A percentile compares a stretch with the other conserved stretches of the same genome.
phyloP scores from a whole-genome alignment of 2,888 invertebrate genomes.

The Julus scandinavius region DNA sequence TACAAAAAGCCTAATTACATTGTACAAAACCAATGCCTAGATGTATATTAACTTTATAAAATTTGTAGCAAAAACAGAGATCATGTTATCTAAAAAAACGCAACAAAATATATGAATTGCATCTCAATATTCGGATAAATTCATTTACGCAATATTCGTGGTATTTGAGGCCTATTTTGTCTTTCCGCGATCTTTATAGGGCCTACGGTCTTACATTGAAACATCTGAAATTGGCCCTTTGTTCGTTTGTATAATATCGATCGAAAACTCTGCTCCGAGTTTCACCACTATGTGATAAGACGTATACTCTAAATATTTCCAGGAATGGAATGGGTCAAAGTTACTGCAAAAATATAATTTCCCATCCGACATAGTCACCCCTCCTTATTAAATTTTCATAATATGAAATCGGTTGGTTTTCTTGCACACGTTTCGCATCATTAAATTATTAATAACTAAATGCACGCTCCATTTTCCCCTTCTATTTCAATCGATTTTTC shows the following conservation, averaged over 20 bases:
- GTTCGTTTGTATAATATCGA: background rate
- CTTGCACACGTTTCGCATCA: slow-evolving; percentile 39
- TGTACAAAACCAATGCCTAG: too few relatives aligned
- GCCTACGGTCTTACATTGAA: background rate
- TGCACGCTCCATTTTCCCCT: slow-evolving; percentile 43
- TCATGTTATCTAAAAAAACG: too few relatives aligned
- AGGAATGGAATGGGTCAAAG: background rate
- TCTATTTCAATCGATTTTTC: slow-evolving; percentile 34
- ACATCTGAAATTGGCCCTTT: background rate
- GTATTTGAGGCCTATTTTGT: background rate
- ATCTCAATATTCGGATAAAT: too few relatives aligned
- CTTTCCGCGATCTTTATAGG: background rate
- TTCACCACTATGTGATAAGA: background rate
- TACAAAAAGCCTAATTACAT: too few relatives aligned
- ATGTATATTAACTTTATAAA: too few relatives aligned
- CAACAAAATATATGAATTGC: too few relatives aligned
- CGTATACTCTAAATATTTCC: background rate
- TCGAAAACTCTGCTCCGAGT: background rate
- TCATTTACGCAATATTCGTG: too few relatives aligned
- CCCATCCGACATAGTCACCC: background rate
- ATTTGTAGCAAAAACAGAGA: too few relatives aligned
- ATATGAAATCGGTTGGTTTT: slow-evolving; percentile 43
- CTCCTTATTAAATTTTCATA: slow-evolving; percentile 42
- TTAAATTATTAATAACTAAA: slow-evolving; percentile 42
- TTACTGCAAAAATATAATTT: slow-evolving; percentile 31